Conservation (phyloP, 2,113 vertebrate genomes). For the Myiopsitta monachus region DNA sequence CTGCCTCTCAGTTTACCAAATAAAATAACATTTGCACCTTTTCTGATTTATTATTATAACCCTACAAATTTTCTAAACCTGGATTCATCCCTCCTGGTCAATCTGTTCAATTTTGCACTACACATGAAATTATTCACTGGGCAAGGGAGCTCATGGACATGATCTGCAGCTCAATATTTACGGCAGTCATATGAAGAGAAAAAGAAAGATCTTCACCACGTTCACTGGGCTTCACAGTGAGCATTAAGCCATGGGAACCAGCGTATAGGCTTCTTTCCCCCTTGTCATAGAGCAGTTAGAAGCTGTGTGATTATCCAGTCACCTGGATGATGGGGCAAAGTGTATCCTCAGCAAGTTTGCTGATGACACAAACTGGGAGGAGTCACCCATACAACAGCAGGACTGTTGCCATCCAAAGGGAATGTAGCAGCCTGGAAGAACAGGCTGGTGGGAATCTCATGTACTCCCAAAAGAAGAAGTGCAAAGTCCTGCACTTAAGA, state of each 20-base stretch:
- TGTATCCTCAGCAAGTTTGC: not conserved
- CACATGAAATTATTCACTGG: not conserved
- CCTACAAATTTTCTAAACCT: not conserved
- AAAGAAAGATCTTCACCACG: not conserved
- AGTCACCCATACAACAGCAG: too few species aligned
- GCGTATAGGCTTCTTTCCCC: not conserved
- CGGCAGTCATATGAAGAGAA: not conserved
- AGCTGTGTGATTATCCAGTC: not conserved
- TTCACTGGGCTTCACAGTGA: not conserved
- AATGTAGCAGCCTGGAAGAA: not conserved
- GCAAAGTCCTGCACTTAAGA: not conserved
- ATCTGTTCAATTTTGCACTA: not conserved
- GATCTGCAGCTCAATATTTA: not conserved
- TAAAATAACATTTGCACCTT: not conserved
- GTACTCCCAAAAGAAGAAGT: not conserved
- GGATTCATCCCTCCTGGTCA: not conserved
- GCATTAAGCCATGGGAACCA: rapidly evolving
- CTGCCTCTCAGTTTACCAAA: not conserved
- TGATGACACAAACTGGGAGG: not conserved
- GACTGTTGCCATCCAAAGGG: not conserved
- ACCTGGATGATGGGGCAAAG: not conserved
- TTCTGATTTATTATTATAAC: not conserved
- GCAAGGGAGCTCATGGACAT: not conserved
- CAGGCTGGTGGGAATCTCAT: not conserved
- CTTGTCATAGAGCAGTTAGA: not conserved